A percentile compares a stretch with the other conserved stretches of the same genome.
phyloP scores from a whole-genome alignment of 2,113 vertebrate species.

The Pedetes capensis region DNA sequence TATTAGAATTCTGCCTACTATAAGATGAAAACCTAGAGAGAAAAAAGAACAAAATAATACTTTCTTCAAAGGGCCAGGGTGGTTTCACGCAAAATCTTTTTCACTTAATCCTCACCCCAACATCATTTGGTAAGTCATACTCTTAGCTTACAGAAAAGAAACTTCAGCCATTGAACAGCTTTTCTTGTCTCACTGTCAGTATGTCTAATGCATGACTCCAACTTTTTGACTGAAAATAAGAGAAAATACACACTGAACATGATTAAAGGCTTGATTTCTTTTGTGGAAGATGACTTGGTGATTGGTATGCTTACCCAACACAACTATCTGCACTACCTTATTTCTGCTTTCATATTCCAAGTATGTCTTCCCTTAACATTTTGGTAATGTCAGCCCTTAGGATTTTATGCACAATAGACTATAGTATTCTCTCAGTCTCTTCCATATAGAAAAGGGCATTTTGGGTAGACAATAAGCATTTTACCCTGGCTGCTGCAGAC shows the following conservation, averaged over 20 bases:
- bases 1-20: neutral
- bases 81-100: neutral
- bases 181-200: neutral
- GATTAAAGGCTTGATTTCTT: neutral
- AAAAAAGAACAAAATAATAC: neutral
- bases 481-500: neutral
- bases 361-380: neutral
- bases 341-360: neutral
- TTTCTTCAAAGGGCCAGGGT: neutral
- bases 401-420: neutral
- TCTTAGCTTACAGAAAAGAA: neutral
- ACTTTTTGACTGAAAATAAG: neutral
- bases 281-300: neutral
- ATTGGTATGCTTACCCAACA: neutral
- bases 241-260: neutral
- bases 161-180: neutral
- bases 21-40: neutral
- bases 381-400: neutral
- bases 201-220: neutral
- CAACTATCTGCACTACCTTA: neutral
- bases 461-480: neutral
- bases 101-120: neutral
- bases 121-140: neutral
- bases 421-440: neutral
- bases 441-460: neutral